Evolutionary conservation across 2,797 vertebrate genomes (phyloP).

Genomic region (Eulemur mongoz): DNA sequence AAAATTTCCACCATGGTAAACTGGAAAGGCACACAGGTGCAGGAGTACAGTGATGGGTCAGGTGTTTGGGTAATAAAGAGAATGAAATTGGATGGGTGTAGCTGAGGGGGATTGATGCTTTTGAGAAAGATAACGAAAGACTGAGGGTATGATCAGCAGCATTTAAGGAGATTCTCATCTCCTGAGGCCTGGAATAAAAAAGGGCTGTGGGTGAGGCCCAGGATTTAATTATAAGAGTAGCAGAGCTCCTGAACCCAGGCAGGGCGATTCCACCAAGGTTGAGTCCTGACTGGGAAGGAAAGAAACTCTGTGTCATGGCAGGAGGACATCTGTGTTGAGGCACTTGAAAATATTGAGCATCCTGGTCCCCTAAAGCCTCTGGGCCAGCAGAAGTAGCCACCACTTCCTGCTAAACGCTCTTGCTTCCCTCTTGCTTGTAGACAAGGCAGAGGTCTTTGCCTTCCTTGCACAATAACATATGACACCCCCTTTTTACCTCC

Average conservation of each 20-base stretch:
- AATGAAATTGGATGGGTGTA: neutral
- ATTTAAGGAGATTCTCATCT: neutral
- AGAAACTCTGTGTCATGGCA: neutral
- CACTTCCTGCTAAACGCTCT: neutral
- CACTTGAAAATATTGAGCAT: neutral
- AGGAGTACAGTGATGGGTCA: neutral
- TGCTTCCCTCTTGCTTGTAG: neutral
- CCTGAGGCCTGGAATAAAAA: neutral
- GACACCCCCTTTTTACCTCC: neutral
- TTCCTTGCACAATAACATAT: neutral
- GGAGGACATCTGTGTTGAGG: neutral
- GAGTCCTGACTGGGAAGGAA: neutral
- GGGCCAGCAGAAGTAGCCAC: neutral
- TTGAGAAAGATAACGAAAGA: neutral
- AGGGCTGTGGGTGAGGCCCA: neutral
- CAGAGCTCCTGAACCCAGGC: neutral
- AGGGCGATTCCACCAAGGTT: neutral
- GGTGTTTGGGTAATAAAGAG: neutral
- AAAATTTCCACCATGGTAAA: neutral
- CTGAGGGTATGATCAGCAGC: neutral
- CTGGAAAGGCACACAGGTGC: neutral
- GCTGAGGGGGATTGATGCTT: neutral
- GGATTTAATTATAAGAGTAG: neutral
- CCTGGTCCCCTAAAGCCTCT: neutral
- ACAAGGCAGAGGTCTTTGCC: neutral